A percentile compares a stretch with the other conserved stretches of the same genome.
phyloP scores from a whole-genome alignment of 2,888 invertebrate species.

The Leptopilina drosophilae region DNA sequence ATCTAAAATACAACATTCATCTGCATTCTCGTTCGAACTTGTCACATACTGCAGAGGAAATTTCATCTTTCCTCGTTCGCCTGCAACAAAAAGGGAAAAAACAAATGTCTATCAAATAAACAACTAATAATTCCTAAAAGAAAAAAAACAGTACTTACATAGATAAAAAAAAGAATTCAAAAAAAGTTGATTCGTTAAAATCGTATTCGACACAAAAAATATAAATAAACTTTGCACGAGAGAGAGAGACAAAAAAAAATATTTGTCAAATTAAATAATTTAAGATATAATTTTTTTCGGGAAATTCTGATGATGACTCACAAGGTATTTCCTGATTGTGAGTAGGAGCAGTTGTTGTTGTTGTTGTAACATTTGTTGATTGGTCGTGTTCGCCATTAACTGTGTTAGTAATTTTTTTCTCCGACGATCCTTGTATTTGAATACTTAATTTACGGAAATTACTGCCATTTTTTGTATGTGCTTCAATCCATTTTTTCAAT shows the following conservation, averaged over 20 bases:
- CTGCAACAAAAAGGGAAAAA: background rate
- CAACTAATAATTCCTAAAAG: background rate
- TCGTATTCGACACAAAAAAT: background rate
- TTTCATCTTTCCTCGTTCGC: slow-evolving; percentile 44
- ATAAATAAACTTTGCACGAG: too few species aligned
- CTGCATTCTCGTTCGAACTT: slow-evolving; percentile 52
- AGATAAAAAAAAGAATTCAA: background rate
- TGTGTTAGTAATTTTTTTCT: slow-evolving; percentile 41
- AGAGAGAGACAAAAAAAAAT: background rate
- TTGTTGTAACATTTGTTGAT: background rate
- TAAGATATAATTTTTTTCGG: background rate
- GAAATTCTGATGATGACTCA: background rate
- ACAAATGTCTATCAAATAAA: slow-evolving; percentile 36
- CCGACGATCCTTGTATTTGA: slow-evolving; percentile 66
- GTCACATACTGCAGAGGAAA: slow-evolving; percentile 63
- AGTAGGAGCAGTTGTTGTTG: background rate
- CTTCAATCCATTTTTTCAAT: slow-evolving; percentile 65
- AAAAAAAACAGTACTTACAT: background rate
- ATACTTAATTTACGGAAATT: slow-evolving; percentile 70
- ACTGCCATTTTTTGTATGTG: slow-evolving; percentile 62
- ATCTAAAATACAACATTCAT: slow-evolving; percentile 61
- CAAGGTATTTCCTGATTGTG: background rate
- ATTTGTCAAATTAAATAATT: slow-evolving; percentile 25
- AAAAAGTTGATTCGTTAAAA: background rate
- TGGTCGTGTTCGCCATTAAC: slow-evolving; percentile 1